Conservation (phyloP, 2,888 invertebrate genomes). For the Limenitis camilla region DNA sequence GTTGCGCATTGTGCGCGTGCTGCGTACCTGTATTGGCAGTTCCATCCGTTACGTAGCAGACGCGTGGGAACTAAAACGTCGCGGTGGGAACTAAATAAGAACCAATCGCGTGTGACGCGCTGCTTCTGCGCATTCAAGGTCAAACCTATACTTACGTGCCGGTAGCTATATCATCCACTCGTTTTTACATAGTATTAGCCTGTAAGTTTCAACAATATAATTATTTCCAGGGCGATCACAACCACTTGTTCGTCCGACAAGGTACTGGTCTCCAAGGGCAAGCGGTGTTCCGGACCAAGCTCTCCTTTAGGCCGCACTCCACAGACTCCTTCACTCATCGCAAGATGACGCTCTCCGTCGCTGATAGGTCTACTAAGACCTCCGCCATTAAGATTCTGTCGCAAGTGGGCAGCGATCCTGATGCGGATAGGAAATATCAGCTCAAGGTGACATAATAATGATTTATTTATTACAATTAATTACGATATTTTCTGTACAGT, state of each 20-base stretch:
- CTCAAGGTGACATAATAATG: conserved; percentile 79
- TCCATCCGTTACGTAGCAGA: no score
- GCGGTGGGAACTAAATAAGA: no score
- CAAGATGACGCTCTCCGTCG: conserved; percentile 98
- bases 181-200: no score
- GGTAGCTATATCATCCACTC: no score
- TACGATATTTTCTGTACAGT: no score
- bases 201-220: background rate
- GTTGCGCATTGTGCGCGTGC: no score
- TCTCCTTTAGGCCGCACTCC: conserved; percentile 98
- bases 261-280: conserved; percentile 98
- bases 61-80: no score
- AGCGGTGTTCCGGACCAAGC: conserved; percentile 95
- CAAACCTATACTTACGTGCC: no score
- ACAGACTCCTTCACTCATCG: conserved; percentile 99
- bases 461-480: background rate
- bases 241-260: conserved; percentile 97
- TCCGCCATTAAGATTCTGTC: conserved; percentile 96
- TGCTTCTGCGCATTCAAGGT: no score
- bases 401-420: conserved; percentile 95
- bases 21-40: no score
- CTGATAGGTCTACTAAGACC: conserved; percentile 94
- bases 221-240: conserved; percentile 87
- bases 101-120: no score
- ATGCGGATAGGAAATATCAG: conserved; percentile 91